These are phyloP conservation scores for Penaeus japonicus DNA, from an alignment of 1,140 invertebrate genomes.

Conservation along the genomic window DNA sequence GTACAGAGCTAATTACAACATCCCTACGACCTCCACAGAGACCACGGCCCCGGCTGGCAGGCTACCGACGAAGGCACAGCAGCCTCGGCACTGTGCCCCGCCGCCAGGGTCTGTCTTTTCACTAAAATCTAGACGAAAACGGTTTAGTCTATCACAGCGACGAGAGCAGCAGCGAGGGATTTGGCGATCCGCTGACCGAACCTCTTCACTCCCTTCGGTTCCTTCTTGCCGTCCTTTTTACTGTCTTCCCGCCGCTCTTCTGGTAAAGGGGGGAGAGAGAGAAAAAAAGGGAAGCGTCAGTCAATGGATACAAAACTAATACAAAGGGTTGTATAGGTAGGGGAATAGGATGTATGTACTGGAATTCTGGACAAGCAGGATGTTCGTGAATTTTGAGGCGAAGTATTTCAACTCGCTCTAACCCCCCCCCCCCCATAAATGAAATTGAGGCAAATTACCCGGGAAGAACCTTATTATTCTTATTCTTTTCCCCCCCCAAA, in stretches of 20 bases:
- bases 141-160: conserved; percentile 60
- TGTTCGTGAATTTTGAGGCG: too few species aligned
- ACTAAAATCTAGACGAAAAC: conserved; percentile 42
- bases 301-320: too few species aligned
- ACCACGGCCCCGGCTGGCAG: conserved; percentile 12
- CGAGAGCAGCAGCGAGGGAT: conserved; percentile 58
- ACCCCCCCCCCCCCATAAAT: too few species aligned
- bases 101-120: conserved; percentile 55
- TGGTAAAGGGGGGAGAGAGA: not conserved
- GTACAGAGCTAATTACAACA: conserved; percentile 54
- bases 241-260: conserved; percentile 48
- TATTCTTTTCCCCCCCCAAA: too few species aligned
- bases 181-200: conserved; percentile 57
- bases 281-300: not conserved
- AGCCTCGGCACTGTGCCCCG: not conserved
- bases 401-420: too few species aligned
- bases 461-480: too few species aligned
- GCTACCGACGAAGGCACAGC: not conserved
- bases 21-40: conserved; percentile 22
- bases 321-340: too few species aligned
- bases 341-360: not conserved
- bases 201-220: conserved; percentile 58
- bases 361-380: too few species aligned
- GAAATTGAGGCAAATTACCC: too few species aligned
- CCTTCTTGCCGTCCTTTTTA: conserved; percentile 50